These are phyloP conservation scores for Yoshiicerus persimilis DNA, from an alignment of 1,140 invertebrate genomes.

Conservation along the genomic window DNA sequence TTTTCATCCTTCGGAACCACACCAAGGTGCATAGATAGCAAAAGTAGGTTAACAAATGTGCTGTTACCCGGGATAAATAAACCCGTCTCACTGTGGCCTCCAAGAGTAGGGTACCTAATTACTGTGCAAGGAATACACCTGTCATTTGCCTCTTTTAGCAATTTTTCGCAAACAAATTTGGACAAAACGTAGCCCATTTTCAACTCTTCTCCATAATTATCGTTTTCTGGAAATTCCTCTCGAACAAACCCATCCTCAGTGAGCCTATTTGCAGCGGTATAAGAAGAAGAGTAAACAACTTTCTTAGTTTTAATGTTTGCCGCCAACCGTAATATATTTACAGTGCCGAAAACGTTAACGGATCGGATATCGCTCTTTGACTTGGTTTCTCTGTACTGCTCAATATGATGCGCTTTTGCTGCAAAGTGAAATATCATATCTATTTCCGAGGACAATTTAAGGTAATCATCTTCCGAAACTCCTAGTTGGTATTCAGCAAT, in stretches of 20 bases:
- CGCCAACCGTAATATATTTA: not conserved
- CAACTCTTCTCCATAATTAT: not conserved
- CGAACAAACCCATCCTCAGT: not conserved
- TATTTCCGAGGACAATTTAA: not conserved
- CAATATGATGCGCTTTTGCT: not conserved
- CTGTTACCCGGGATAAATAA: no score
- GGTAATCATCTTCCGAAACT: not conserved
- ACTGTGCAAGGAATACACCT: not conserved
- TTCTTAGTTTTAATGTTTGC: not conserved
- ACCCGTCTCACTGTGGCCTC: no score
- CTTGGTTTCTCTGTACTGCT: not conserved
- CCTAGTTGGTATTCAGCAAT: not conserved
- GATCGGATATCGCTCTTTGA: not conserved
- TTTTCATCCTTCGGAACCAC: no score
- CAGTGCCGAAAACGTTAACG: not conserved
- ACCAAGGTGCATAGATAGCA: no score
- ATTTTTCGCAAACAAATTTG: not conserved
- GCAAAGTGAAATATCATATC: not conserved
- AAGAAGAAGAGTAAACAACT: not conserved
- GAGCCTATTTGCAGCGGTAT: not conserved
- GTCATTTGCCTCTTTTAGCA: not conserved
- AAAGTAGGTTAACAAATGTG: no score
- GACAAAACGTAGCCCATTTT: not conserved
- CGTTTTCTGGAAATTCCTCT: not conserved
- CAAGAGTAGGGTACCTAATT: no score